These are phyloP conservation scores for Peromyscus attwateri DNA, from an alignment of 2,797 vertebrate genomes.

Conservation along the genomic window DNA sequence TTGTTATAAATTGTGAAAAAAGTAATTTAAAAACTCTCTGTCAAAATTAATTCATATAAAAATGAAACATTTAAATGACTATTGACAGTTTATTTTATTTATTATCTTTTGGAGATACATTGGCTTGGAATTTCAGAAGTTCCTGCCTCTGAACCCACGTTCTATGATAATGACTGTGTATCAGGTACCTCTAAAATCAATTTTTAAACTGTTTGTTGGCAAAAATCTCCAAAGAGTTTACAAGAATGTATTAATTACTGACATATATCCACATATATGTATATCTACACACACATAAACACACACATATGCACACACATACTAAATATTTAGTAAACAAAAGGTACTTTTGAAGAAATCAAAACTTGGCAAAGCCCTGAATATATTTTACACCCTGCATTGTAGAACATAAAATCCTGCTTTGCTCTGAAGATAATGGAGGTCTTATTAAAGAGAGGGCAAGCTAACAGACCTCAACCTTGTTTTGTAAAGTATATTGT, in stretches of 20 bases:
- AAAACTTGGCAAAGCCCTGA: neutral
- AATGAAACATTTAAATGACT: conserved; percentile 19
- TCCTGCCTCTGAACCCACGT: neutral
- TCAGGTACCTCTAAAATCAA: neutral
- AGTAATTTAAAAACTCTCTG: neutral
- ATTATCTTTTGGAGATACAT: neutral
- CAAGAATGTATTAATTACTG: neutral
- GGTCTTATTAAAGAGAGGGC: neutral
- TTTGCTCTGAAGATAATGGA: neutral
- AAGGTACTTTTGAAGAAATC: neutral
- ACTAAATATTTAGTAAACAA: conserved; percentile 18
- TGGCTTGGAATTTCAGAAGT: neutral
- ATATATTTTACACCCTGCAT: neutral
- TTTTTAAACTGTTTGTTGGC: neutral
- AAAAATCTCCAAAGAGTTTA: neutral
- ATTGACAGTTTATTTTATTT: neutral
- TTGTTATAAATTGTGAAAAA: neutral
- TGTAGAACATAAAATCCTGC: neutral
- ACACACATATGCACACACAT: neutral
- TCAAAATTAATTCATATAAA: conserved; percentile 34
- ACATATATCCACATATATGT: neutral
- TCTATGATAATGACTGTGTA: neutral
- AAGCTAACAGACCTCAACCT: neutral
- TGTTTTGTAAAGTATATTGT: neutral
- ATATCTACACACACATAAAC: neutral